These are phyloP conservation scores for Mus pahari DNA, from an alignment of 2,113 vertebrate species.

Conservation along the genomic window DNA sequence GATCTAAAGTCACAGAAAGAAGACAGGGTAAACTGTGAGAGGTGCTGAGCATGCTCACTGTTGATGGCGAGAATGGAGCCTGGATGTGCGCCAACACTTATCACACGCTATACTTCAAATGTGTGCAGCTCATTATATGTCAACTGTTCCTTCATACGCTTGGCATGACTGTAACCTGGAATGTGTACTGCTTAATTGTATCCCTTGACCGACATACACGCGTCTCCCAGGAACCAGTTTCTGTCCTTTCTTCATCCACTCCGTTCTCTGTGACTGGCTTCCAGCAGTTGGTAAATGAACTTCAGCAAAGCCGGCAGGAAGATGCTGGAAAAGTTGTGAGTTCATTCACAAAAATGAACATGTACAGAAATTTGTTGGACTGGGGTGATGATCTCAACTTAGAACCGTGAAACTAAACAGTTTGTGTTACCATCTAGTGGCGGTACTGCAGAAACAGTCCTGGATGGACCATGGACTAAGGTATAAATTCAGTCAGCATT, in stretches of 20 bases:
- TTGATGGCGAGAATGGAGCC: neutral
- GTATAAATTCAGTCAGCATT: neutral
- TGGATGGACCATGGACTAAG: neutral
- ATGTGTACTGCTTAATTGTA: neutral
- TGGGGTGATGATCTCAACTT: neutral
- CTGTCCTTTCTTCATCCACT: neutral
- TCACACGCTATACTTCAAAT: neutral
- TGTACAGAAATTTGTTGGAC: neutral
- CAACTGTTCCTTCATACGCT: neutral
- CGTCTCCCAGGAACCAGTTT: neutral
- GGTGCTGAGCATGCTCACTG: neutral
- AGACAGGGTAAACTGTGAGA: neutral
- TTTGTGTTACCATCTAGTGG: neutral
- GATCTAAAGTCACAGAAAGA: neutral
- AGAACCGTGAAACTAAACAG: conserved; percentile 5
- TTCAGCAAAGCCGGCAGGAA: neutral
- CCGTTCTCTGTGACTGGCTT: neutral
- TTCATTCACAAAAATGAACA: neutral
- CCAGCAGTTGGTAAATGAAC: neutral
- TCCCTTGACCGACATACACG: neutral
- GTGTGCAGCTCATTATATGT: neutral
- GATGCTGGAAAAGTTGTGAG: neutral
- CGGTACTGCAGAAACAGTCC: neutral
- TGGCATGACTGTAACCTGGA: neutral
- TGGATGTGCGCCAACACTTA: neutral